Conservation (phyloP, 1,140 invertebrate species). For the Nomia melanderi region DNA sequence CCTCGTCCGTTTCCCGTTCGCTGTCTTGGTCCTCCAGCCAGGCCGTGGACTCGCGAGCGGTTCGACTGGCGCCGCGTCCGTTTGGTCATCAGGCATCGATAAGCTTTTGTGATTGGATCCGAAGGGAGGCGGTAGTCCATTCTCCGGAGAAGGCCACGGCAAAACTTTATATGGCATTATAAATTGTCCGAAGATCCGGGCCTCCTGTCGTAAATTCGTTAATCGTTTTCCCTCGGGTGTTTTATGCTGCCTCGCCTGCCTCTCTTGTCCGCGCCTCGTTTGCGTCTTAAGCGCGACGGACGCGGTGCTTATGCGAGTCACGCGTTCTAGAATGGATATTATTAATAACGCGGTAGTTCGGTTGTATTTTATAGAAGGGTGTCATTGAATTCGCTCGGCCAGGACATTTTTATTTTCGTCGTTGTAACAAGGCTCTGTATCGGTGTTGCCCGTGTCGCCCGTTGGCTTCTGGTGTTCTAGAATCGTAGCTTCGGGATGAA, state of each 20-base stretch:
- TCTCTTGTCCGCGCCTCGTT: not conserved
- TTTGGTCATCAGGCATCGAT: slow-evolving; percentile 53
- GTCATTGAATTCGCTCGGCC: too few species aligned
- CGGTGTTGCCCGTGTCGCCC: too few species aligned
- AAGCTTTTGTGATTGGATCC: slow-evolving; percentile 41
- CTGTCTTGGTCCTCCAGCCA: too few species aligned
- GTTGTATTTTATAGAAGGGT: too few species aligned
- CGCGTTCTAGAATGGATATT: not conserved
- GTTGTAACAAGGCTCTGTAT: too few species aligned
- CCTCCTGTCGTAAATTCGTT: slow-evolving; percentile 34
- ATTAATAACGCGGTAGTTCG: too few species aligned
- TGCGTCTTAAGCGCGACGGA: not conserved
- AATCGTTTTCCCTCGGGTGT: not conserved
- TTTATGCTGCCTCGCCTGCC: not conserved
- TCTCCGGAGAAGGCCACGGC: not conserved
- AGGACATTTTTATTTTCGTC: too few species aligned
- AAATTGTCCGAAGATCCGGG: slow-evolving; percentile 18
- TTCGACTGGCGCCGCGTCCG: too few species aligned
- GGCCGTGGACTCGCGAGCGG: slow-evolving; percentile 16
- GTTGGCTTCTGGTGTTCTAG: not conserved
- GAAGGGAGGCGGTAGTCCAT: slow-evolving; percentile 4
- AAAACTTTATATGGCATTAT: slow-evolving; percentile 37
- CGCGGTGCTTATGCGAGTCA: not conserved
- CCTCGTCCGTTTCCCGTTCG: not conserved
- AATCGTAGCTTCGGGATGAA: not conserved